Evolutionary conservation across 2,797 vertebrate species (phyloP).

Genomic region (Enteromius unitaeniatus): DNA sequence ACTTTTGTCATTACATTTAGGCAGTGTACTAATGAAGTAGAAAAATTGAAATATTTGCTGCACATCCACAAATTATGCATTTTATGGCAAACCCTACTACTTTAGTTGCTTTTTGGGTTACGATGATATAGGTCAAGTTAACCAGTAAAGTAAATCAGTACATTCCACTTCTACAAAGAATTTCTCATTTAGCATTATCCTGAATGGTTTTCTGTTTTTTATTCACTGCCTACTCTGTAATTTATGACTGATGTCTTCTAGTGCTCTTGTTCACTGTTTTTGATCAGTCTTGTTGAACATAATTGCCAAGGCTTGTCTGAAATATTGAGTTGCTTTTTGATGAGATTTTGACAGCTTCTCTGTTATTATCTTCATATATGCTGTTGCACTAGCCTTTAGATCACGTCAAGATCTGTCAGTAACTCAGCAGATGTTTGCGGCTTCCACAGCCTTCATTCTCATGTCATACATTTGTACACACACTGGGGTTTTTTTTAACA

Average conservation of each 20-base stretch:
- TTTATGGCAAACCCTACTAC: neutral
- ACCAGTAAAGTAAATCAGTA: neutral
- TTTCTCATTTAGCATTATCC: neutral
- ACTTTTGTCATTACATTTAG: neutral
- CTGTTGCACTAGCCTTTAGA: neutral
- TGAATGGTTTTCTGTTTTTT: constrained; percentile 2
- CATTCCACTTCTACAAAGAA: neutral
- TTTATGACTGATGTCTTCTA: neutral
- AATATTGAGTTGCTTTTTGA: neutral
- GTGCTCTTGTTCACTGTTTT: neutral
- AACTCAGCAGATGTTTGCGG: neutral
- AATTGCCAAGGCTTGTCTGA: neutral
- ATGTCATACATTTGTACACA: neutral
- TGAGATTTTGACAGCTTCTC: constrained; percentile 1
- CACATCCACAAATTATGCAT: neutral
- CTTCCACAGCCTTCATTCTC: constrained; percentile 4
- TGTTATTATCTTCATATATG: neutral
- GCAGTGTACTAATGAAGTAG: neutral
- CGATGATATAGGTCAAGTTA: neutral
- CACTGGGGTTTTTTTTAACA: neutral
- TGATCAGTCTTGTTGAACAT: neutral
- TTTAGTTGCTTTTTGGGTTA: neutral
- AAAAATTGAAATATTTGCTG: neutral
- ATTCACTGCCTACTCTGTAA: neutral
- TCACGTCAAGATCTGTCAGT: neutral